A percentile compares a stretch with the other conserved stretches of the same genome.
Evolutionary conservation across 2,113 vertebrate genomes (phyloP).

Genomic region (Acrocephalus arundinaceus): DNA sequence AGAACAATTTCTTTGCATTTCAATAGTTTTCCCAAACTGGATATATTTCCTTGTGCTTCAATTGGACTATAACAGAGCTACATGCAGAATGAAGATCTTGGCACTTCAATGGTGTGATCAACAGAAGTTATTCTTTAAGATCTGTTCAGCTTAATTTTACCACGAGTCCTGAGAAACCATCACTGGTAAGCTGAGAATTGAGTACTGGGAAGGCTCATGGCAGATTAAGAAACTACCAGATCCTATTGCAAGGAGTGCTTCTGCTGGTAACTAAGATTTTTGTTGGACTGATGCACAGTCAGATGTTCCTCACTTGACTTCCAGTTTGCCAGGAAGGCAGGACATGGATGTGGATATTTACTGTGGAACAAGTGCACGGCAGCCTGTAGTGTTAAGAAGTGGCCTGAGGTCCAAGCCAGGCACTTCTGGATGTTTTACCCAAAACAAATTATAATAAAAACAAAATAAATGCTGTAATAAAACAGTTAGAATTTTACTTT

Average conservation of each 20-base stretch:
- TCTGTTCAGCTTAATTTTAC: background rate
- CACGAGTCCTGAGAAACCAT: background rate
- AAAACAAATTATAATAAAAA: background rate
- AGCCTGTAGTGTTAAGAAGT: background rate
- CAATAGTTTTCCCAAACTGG: background rate
- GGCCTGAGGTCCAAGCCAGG: background rate
- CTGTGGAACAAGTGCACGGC: background rate
- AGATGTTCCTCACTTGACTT: background rate
- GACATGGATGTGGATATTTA: background rate
- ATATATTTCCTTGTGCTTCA: background rate
- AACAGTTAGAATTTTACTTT: background rate
- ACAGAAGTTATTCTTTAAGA: background rate
- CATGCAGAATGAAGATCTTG: background rate
- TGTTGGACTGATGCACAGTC: background rate
- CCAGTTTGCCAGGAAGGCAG: background rate
- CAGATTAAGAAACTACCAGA: background rate
- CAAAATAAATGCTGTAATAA: background rate
- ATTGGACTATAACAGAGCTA: background rate
- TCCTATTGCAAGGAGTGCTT: background rate
- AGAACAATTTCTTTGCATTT: background rate
- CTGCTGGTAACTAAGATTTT: background rate
- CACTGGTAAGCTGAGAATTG: background rate
- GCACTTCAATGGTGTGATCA: background rate
- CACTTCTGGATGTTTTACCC: background rate
- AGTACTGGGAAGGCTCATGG: background rate